These are phyloP conservation scores for Loriculus beryllinus DNA, from an alignment of 2,797 vertebrate genomes.

Conservation along the genomic window DNA sequence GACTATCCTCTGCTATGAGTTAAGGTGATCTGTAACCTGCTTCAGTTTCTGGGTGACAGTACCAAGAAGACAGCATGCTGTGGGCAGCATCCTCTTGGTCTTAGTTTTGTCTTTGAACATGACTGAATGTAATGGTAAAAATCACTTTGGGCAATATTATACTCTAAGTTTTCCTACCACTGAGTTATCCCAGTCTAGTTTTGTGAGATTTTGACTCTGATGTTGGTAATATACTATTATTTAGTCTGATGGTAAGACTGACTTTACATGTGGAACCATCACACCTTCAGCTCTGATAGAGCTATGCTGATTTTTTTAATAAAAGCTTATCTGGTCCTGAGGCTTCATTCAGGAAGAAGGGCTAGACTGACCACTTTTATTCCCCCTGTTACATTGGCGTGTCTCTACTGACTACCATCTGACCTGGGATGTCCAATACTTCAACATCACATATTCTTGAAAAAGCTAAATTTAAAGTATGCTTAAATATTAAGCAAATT, in stretches of 20 bases:
- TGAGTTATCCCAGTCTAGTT: not conserved
- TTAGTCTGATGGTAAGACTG: not conserved
- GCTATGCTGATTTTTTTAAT: not conserved
- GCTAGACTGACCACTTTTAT: not conserved
- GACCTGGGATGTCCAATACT: not conserved
- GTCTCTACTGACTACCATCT: not conserved
- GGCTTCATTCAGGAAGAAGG: not conserved
- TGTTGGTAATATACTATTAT: not conserved
- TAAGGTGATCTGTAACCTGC: not conserved
- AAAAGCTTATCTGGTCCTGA: not conserved
- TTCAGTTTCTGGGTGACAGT: not conserved
- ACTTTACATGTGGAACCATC: fast-evolving
- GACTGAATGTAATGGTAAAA: not conserved
- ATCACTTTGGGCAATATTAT: not conserved
- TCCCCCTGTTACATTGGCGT: not conserved
- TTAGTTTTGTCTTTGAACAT: not conserved
- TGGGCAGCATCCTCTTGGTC: not conserved
- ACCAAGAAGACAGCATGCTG: not conserved
- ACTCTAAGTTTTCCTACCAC: not conserved
- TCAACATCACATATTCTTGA: not conserved
- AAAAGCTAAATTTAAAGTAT: not conserved
- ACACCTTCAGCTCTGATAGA: not conserved
- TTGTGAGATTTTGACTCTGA: not conserved
- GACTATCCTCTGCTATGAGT: not conserved
- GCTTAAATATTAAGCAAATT: not conserved